Percentiles rank a stretch among this genome's conserved stretches.
Evolutionary conservation across 2,797 vertebrate genomes (phyloP).

Genomic region (Siniperca undulata): DNA sequence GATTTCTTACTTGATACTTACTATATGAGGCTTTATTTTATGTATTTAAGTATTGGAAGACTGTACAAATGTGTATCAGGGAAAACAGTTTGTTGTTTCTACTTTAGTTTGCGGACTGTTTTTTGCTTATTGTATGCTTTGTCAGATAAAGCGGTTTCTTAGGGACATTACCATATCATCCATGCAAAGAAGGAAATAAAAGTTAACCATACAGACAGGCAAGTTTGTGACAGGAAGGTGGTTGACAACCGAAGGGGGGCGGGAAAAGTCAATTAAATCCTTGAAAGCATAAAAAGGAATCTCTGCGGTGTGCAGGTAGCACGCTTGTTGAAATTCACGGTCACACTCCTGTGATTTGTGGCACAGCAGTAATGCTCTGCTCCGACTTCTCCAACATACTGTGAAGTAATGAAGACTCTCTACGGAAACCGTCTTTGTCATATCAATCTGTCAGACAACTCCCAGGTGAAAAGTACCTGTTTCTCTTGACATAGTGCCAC

Average conservation of each 20-base stretch:
- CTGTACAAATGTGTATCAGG: background rate
- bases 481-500: slow-evolving; percentile 30
- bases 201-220: slow-evolving; percentile 67
- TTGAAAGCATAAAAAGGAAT: slow-evolving; percentile 71
- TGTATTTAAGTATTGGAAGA: background rate
- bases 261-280: slow-evolving; percentile 70
- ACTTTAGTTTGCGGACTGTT: slow-evolving; percentile 17
- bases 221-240: slow-evolving; percentile 66
- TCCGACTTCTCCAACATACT: slow-evolving; percentile 55
- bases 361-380: slow-evolving; percentile 21
- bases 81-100: slow-evolving; percentile 22
- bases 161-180: slow-evolving; percentile 55
- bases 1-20: background rate
- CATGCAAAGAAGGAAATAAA: slow-evolving; percentile 64
- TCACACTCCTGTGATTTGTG: slow-evolving; percentile 68
- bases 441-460: slow-evolving; percentile 52
- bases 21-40: background rate
- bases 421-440: slow-evolving; percentile 40
- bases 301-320: slow-evolving; percentile 67
- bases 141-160: slow-evolving; percentile 51
- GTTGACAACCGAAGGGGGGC: slow-evolving; percentile 55
- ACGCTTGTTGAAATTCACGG: slow-evolving; percentile 63
- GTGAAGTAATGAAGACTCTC: slow-evolving; percentile 70
- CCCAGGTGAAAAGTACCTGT: slow-evolving; percentile 36
- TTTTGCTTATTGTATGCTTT: slow-evolving; percentile 22